Evolutionary conservation across 2,113 vertebrate genomes (phyloP).

Genomic region (Odontophorus gujanensis): DNA sequence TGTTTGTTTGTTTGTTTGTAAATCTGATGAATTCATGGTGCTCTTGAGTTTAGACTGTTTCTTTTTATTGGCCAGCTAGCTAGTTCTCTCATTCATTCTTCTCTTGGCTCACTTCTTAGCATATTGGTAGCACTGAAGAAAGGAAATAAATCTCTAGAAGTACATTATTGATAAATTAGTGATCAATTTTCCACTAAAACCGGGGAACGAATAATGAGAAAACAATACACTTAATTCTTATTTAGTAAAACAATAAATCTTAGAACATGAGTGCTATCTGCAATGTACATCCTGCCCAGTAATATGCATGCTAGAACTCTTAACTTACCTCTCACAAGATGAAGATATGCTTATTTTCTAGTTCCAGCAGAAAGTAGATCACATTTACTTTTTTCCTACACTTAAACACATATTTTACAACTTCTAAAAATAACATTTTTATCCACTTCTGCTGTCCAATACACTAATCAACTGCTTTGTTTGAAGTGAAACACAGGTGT

Average conservation of each 20-base stretch:
- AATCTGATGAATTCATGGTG: constrained; percentile 7
- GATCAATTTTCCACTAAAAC: not conserved
- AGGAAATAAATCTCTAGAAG: not conserved
- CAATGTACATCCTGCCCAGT: not conserved
- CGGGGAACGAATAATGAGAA: not conserved
- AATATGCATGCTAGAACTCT: not conserved
- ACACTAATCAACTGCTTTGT: not conserved
- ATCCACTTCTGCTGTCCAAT: not conserved
- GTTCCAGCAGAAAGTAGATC: not conserved
- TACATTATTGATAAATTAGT: not conserved
- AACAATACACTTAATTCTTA: not conserved
- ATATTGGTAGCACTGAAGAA: not conserved
- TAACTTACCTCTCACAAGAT: not conserved
- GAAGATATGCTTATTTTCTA: constrained; percentile 4
- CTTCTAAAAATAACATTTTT: not conserved
- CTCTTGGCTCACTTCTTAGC: not conserved
- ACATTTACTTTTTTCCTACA: constrained; percentile 2
- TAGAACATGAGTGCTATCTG: not conserved
- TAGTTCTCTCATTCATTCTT: not conserved
- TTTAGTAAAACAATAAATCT: not conserved
- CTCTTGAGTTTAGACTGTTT: not conserved
- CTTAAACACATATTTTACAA: constrained; percentile 24
- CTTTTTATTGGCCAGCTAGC: not conserved
- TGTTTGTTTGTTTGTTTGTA: not conserved
- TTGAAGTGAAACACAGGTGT: not conserved